These are phyloP conservation scores for Drosophila navojoa DNA, from an alignment of 1,140 invertebrate genomes.

Conservation along the genomic window DNA sequence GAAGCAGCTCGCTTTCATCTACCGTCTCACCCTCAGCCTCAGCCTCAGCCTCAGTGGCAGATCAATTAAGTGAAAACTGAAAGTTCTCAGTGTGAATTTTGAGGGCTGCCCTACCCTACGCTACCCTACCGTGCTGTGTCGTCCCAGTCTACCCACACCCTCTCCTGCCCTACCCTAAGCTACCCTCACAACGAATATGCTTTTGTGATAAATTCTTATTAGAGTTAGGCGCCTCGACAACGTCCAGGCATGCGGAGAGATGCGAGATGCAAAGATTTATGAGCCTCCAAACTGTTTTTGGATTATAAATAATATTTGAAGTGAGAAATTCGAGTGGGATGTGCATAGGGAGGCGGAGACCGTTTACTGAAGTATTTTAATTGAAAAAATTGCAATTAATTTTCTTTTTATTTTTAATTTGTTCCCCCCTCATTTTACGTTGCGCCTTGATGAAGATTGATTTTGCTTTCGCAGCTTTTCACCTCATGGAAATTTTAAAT, in stretches of 20 bases:
- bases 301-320: conserved; percentile 33
- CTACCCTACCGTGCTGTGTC: too few species aligned
- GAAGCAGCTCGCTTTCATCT: conserved; percentile 24
- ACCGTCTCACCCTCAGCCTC: conserved; percentile 7
- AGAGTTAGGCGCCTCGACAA: conserved; percentile 45
- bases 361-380: conserved; percentile 46
- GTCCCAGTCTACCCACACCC: neutral
- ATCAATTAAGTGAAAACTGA: conserved; percentile 66
- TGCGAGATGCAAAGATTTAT: conserved; percentile 36
- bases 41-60: conserved; percentile 26
- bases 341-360: neutral
- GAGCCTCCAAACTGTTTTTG: conserved; percentile 25
- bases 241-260: neutral
- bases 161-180: neutral
- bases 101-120: neutral
- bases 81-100: conserved; percentile 40
- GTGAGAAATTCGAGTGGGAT: conserved; percentile 14
- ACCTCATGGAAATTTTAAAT: conserved; percentile 30
- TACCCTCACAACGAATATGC: neutral
- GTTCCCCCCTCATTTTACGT: conserved; percentile 17
- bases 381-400: conserved; percentile 56
- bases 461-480: conserved; percentile 38
- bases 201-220: conserved; percentile 70
- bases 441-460: conserved; percentile 69
- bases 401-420: conserved; percentile 56